Evolutionary conservation across 2,113 vertebrate species (phyloP).

Genomic region (Dromas ardeola): DNA sequence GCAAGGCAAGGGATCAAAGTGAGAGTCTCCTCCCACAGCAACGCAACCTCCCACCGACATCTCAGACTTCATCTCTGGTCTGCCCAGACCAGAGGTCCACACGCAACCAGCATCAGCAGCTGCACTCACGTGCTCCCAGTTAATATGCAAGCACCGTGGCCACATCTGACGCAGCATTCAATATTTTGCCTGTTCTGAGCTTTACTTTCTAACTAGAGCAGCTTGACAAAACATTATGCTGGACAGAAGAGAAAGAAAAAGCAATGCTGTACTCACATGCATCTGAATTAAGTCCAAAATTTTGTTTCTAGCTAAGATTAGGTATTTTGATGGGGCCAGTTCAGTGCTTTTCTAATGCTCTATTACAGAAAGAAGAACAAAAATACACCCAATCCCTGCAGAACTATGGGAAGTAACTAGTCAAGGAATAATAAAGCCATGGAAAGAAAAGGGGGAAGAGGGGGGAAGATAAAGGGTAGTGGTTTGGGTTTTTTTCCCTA

Average conservation of each 20-base stretch:
- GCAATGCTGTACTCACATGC: not conserved
- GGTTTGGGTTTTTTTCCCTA: not conserved
- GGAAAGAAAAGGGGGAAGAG: not conserved
- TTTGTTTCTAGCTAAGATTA: not conserved
- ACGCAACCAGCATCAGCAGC: not conserved
- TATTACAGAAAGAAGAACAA: not conserved
- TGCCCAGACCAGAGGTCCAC: not conserved
- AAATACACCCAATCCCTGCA: constrained; percentile 30
- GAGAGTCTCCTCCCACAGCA: not conserved
- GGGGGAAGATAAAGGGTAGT: not conserved
- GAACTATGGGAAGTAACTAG: not conserved
- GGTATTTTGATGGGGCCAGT: not conserved
- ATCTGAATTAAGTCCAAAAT: not conserved
- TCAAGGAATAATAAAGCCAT: constrained; percentile 2
- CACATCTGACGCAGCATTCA: not conserved
- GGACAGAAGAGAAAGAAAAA: not conserved
- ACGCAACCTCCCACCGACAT: not conserved
- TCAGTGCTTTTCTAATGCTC: constrained; percentile 10
- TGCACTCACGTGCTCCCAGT: not conserved
- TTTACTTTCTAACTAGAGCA: not conserved
- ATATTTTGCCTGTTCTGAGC: not conserved
- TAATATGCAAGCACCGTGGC: not conserved
- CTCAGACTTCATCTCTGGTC: not conserved
- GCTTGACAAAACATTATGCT: not conserved
- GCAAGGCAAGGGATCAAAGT: not conserved